Percentiles rank a stretch among this genome's conserved stretches.
phyloP scores from a whole-genome alignment of 2,888 invertebrate species.

The Chrysolina americana region DNA sequence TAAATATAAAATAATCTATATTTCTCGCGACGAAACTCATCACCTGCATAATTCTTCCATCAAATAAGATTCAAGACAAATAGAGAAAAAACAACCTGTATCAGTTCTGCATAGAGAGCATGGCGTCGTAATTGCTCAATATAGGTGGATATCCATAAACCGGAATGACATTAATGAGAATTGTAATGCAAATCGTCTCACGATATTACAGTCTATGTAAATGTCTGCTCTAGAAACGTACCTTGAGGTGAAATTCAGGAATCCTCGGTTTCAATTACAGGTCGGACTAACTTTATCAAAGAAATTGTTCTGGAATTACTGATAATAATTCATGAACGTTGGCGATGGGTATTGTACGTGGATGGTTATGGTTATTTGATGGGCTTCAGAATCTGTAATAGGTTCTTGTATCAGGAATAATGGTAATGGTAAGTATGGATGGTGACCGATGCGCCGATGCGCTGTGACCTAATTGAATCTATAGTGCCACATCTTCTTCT shows the following conservation, averaged over 20 bases:
- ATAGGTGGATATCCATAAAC: constrained; percentile 23
- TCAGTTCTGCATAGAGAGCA: neutral
- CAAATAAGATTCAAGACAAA: neutral
- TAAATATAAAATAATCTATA: neutral
- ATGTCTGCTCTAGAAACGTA: constrained; percentile 57
- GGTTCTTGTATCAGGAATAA: too few relatives aligned
- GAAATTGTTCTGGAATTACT: constrained; percentile 34
- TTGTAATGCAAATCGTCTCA: constrained; percentile 60
- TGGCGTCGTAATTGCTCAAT: constrained; percentile 28
- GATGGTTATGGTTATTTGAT: too few relatives aligned
- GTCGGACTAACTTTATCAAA: constrained; percentile 43
- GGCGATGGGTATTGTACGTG: neutral
- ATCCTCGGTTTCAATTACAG: constrained; percentile 56
- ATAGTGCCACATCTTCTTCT: too few relatives aligned
- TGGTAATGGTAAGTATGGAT: too few relatives aligned
- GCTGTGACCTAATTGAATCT: too few relatives aligned
- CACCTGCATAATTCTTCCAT: neutral
- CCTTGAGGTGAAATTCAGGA: constrained; percentile 56
- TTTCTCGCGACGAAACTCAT: constrained; percentile 12
- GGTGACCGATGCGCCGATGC: too few relatives aligned
- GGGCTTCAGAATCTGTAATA: too few relatives aligned
- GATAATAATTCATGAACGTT: neutral
- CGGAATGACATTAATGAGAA: constrained; percentile 47
- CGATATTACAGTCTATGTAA: constrained; percentile 59
- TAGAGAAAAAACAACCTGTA: constrained; percentile 2